A percentile compares a stretch with the other conserved stretches of the same genome.
These are phyloP conservation scores for Hippocampus zosterae DNA, from an alignment of 2,113 vertebrate genomes.

Conservation along the genomic window DNA sequence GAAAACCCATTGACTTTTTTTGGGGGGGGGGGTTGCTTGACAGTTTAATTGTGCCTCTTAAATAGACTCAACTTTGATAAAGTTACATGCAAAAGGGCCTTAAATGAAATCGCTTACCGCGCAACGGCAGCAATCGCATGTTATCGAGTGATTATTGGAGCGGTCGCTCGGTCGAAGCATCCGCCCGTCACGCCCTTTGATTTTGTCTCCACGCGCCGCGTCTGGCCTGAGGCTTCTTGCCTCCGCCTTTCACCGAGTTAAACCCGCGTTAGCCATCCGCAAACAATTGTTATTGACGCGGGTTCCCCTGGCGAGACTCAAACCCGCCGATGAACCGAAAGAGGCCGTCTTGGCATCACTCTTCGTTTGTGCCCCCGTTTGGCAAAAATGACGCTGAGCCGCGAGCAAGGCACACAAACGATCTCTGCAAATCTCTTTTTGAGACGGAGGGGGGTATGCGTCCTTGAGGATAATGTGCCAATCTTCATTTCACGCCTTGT, in stretches of 20 bases:
- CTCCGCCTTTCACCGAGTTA: neutral
- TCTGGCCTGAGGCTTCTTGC: neutral
- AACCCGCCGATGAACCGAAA: neutral
- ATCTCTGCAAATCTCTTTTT: constrained; percentile 9
- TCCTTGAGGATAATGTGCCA: constrained; percentile 46
- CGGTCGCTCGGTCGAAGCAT: neutral
- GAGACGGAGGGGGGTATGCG: constrained; percentile 24
- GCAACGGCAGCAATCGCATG: neutral
- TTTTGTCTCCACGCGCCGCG: neutral
- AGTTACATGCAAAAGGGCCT: neutral
- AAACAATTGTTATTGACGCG: neutral
- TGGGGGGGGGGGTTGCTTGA: neutral
- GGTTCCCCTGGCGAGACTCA: neutral
- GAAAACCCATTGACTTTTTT: neutral
- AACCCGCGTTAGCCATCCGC: neutral
- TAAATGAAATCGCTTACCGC: neutral
- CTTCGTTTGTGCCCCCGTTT: neutral
- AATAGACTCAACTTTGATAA: neutral
- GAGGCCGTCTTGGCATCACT: constrained; percentile 1
- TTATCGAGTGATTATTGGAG: neutral
- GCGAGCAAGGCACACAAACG: constrained; percentile 3
- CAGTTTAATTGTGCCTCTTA: neutral
- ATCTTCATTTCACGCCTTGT: constrained; percentile 60
- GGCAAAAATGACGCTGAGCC: constrained; percentile 4
- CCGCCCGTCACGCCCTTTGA: neutral